These are phyloP conservation scores for Megaceryle alcyon DNA, from an alignment of 2,797 vertebrate genomes.

Conservation along the genomic window DNA sequence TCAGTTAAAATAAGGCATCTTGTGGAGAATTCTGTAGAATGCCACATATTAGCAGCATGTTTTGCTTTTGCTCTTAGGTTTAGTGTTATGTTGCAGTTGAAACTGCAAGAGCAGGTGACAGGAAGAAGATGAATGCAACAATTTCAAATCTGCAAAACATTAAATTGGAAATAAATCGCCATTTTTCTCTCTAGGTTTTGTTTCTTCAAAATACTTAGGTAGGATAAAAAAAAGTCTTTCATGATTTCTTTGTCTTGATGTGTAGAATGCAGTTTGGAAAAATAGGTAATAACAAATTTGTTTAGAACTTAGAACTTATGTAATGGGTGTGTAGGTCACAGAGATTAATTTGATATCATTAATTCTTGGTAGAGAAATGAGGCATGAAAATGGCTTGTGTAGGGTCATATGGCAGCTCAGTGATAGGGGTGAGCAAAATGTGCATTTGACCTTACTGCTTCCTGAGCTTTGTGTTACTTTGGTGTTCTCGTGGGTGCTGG, in stretches of 20 bases:
- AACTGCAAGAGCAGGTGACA: background rate
- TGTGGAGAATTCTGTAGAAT: background rate
- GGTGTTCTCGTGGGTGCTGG: rapidly evolving
- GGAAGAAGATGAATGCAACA: background rate
- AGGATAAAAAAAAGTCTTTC: background rate
- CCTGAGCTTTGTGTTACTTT: background rate
- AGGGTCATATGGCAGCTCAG: background rate
- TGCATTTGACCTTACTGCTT: background rate
- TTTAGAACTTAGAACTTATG: background rate
- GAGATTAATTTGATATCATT: background rate
- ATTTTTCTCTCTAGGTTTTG: constrained; percentile 20
- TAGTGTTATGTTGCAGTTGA: background rate
- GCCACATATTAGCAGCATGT: background rate
- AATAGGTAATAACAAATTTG: background rate
- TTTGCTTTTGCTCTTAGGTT: background rate
- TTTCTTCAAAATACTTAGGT: background rate
- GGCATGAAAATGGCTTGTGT: background rate
- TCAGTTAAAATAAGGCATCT: background rate
- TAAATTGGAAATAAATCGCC: constrained; percentile 28
- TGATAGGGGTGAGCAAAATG: background rate
- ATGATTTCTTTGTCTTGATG: background rate
- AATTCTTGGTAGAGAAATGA: background rate
- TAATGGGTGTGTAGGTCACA: background rate
- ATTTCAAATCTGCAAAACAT: background rate
- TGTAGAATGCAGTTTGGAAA: background rate